Percentiles rank a stretch among this genome's conserved stretches.
Conservation (phyloP, 2,888 invertebrate genomes). For the Blera fallax region DNA sequence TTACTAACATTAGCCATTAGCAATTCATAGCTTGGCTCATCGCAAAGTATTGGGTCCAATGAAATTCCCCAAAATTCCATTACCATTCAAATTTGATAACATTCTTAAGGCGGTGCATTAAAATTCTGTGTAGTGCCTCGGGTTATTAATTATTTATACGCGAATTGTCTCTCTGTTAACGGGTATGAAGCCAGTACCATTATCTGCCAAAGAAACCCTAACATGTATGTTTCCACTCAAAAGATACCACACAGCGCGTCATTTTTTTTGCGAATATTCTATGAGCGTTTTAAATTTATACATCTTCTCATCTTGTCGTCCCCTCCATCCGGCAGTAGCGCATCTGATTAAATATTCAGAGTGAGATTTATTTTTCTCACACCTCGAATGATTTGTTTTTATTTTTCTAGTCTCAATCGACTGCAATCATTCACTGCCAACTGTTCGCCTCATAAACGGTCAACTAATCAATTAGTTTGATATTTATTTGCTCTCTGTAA, state of each 20-base stretch:
- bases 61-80: neutral
- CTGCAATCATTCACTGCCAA: neutral
- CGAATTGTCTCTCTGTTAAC: neutral
- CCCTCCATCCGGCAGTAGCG: neutral
- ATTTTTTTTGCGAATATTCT: neutral
- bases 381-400: neutral
- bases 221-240: neutral
- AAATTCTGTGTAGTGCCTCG: neutral
- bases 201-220: neutral
- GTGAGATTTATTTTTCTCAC: neutral
- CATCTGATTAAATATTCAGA: neutral
- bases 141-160: slow-evolving; percentile 1
- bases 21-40: neutral
- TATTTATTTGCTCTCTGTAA: slow-evolving; percentile 50
- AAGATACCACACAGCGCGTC: neutral
- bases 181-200: neutral
- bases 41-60: neutral
- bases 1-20: neutral
- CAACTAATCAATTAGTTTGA: slow-evolving; percentile 37
- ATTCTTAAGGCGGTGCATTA: neutral
- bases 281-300: neutral
- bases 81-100: slow-evolving; percentile 1
- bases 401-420: no score
- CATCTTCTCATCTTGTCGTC: neutral
- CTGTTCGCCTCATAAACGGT: neutral